A percentile compares a stretch with the other conserved stretches of the same genome.
Conservation (phyloP, 1,140 invertebrate genomes). For the Eubasilissa regina region DNA sequence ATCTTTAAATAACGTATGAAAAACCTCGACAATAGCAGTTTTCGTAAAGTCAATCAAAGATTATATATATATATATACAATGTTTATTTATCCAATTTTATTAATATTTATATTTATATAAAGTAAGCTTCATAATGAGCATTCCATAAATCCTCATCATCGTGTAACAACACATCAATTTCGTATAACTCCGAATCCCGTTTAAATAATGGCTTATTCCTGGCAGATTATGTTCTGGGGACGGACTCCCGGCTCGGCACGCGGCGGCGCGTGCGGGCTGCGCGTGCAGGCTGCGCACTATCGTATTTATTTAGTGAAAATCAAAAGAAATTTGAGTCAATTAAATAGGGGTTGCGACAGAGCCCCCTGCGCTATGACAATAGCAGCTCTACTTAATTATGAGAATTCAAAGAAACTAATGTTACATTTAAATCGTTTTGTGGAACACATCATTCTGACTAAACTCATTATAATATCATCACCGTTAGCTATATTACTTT, state of each 20-base stretch:
- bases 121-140: no score
- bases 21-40: no score
- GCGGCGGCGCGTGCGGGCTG: not conserved
- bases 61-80: no score
- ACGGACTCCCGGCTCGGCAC: not conserved
- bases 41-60: no score
- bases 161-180: slow-evolving; percentile 21
- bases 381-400: no score
- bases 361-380: no score
- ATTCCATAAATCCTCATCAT: not conserved
- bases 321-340: slow-evolving; percentile 39
- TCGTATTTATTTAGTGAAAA: slow-evolving; percentile 37
- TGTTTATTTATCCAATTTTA: not conserved
- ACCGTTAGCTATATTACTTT: no score
- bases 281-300: slow-evolving; percentile 6
- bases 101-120: not conserved
- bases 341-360: not conserved
- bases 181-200: slow-evolving; percentile 6
- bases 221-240: slow-evolving; percentile 1
- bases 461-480: no score
- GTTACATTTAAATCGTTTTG: no score
- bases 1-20: no score
- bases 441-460: no score
- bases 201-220: slow-evolving; percentile 37
- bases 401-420: no score